Evolutionary conservation across 2,797 vertebrate species (phyloP).

Genomic region (Alca torda): DNA sequence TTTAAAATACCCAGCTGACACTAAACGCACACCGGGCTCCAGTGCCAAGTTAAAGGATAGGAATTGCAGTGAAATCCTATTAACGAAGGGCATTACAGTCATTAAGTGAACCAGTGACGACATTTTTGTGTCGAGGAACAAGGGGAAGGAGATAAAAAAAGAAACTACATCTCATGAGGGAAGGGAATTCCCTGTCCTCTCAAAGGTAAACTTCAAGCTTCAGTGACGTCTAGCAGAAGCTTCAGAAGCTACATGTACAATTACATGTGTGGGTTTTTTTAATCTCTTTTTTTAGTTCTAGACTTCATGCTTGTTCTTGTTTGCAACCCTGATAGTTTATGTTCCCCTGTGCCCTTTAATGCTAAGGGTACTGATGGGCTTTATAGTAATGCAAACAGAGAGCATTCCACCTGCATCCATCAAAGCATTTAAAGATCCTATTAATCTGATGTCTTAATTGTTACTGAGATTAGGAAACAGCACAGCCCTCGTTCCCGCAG

Average conservation of each 20-base stretch:
- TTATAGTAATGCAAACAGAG: slow-evolving; percentile 70
- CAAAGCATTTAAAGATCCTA: slow-evolving; percentile 73
- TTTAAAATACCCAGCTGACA: slow-evolving; percentile 43
- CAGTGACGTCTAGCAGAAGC: not conserved
- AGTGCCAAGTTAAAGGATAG: slow-evolving; percentile 43
- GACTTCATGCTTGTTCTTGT: not conserved
- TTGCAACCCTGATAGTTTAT: slow-evolving; percentile 17
- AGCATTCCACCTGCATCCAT: slow-evolving; percentile 46
- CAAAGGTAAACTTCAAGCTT: not conserved
- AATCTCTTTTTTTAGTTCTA: not conserved
- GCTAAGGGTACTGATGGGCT: slow-evolving; percentile 55
- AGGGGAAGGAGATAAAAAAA: not conserved
- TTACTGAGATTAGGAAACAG: slow-evolving; percentile 68
- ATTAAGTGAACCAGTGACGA: slow-evolving; percentile 17
- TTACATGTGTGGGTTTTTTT: not conserved
- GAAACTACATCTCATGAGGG: not conserved
- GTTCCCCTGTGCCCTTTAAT: slow-evolving; percentile 67
- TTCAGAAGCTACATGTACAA: not conserved
- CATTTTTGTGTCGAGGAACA: slow-evolving; percentile 4
- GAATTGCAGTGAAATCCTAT: slow-evolving; percentile 56
- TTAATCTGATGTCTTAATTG: slow-evolving; percentile 73
- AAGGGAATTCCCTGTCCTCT: slow-evolving; percentile 35
- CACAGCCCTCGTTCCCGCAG: slow-evolving; percentile 54
- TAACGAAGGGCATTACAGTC: slow-evolving; percentile 56
- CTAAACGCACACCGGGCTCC: not conserved